Conservation (phyloP, 2,888 invertebrate species). For the Schrankia costaestrigalis region DNA sequence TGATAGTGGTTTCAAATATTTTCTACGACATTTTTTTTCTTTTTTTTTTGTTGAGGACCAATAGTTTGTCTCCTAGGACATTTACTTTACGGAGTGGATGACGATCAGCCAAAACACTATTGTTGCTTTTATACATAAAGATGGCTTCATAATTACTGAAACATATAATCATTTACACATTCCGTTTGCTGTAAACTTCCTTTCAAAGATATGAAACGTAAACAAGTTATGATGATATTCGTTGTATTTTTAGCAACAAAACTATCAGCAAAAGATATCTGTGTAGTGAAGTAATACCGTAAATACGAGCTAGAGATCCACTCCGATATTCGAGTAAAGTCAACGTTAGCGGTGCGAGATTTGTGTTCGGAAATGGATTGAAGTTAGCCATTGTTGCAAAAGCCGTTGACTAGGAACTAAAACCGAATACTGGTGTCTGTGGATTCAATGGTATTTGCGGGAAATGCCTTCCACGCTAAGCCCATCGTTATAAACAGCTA, state of each 20-base stretch:
- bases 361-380: constrained; percentile 68
- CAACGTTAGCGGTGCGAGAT: constrained; percentile 54
- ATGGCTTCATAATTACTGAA: too few relatives aligned
- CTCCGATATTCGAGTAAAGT: constrained; percentile 54
- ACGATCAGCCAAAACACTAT: too few relatives aligned
- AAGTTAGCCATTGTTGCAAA: constrained; percentile 57
- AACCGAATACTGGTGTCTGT: constrained; percentile 44
- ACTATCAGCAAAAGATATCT: constrained; percentile 31
- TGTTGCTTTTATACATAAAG: too few relatives aligned
- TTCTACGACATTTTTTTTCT: too few relatives aligned
- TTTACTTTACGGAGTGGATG: too few relatives aligned
- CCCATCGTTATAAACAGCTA: constrained; percentile 34
- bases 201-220: too few relatives aligned
- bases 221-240: too few relatives aligned
- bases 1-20: too few relatives aligned
- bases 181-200: too few relatives aligned
- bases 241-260: constrained; percentile 5
- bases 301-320: constrained; percentile 57
- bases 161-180: too few relatives aligned
- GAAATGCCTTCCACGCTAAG: constrained; percentile 33
- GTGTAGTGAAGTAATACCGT: constrained; percentile 54
- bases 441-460: constrained; percentile 40
- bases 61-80: too few relatives aligned
- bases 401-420: constrained; percentile 54
- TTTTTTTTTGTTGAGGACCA: too few relatives aligned